Evolutionary conservation across 2,797 vertebrate genomes (phyloP).

Genomic region (Bucorvus abyssinicus): DNA sequence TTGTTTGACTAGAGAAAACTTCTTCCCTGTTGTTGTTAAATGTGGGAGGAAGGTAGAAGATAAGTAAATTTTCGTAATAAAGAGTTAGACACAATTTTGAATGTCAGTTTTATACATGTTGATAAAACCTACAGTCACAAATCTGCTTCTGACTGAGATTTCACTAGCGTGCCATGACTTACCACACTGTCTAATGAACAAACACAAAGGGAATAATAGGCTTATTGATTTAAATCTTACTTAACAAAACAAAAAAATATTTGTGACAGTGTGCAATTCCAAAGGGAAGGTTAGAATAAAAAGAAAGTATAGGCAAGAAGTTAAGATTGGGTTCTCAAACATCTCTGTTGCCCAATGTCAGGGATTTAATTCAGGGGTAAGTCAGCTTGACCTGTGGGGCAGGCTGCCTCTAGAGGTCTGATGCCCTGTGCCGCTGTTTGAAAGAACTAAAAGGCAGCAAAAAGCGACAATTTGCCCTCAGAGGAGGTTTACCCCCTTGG

Average conservation of each 20-base stretch:
- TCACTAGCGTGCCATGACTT: constrained; percentile 40
- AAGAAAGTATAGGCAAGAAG: neutral
- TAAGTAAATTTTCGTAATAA: constrained; percentile 52
- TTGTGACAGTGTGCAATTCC: constrained; percentile 19
- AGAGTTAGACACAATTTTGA: constrained; percentile 17
- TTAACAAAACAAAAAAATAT: constrained; percentile 48
- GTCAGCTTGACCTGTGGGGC: neutral
- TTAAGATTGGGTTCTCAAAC: neutral
- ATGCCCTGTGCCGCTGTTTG: neutral
- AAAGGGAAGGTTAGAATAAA: neutral
- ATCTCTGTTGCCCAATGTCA: neutral
- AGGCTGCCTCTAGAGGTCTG: neutral
- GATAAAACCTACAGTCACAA: constrained; percentile 59
- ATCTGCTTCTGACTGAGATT: constrained; percentile 50
- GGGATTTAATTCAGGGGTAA: neutral
- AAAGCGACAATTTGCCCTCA: too few relatives aligned
- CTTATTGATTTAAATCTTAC: constrained; percentile 51
- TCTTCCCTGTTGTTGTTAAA: constrained; percentile 30
- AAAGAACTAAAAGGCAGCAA: too few relatives aligned
- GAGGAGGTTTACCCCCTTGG: too few relatives aligned
- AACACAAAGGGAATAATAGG: constrained; percentile 46
- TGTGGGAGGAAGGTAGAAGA: constrained; percentile 41
- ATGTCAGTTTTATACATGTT: constrained; percentile 57
- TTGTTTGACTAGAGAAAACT: constrained; percentile 54
- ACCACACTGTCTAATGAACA: constrained; percentile 54